Evolutionary conservation across 1,140 invertebrate species (phyloP), one percentile per base, ranked within the genome.

Genomic region (Drosophila murphyi): DNA sequence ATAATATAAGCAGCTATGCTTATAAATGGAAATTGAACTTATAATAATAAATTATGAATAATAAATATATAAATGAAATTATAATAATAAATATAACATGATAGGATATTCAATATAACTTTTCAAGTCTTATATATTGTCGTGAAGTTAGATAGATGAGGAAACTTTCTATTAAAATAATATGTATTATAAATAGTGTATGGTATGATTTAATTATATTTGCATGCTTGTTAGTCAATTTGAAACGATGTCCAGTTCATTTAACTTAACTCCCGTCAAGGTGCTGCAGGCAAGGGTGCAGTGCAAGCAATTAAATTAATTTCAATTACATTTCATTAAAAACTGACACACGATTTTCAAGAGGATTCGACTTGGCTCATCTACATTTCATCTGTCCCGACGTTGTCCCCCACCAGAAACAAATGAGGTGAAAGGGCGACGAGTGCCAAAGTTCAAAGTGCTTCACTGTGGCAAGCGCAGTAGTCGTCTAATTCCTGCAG

Each of bases 251-350:
- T 68, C 55, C 65, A 43, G 55, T 32, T 59, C 7, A 35, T 51
- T 51, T 45, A 48, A 61, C 20, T 70, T 54, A 47, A 70, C 45
- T 28, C 43, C 12, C 7, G 4, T 31, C 59, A 35, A 12, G 35
- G 45, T 68, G 6, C 41, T 62, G 72, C 52, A 61, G 20, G 20
- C 32, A 45, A 73, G 55, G 67, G 54, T 75, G 73, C 50, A 50
- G 28, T 71, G 73, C 61, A 51, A 72, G 64, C 68, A 74, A 87
- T 77, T 71, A 67, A 86, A 87, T 87, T 87, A 79, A 72, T 80
- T 85, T 85, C 86, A 89, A 89, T 89, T 89, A 87, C 73, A 89
- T 72, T 89, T 89, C 85, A 81, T 89, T 89, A 81, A 85, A 80
- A 64, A 64, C 76, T 73, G 78, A 76, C 68, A 89, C 85, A 85